Conservation (phyloP, 2,888 invertebrate species). For the Prostheceraeus crozeri region DNA sequence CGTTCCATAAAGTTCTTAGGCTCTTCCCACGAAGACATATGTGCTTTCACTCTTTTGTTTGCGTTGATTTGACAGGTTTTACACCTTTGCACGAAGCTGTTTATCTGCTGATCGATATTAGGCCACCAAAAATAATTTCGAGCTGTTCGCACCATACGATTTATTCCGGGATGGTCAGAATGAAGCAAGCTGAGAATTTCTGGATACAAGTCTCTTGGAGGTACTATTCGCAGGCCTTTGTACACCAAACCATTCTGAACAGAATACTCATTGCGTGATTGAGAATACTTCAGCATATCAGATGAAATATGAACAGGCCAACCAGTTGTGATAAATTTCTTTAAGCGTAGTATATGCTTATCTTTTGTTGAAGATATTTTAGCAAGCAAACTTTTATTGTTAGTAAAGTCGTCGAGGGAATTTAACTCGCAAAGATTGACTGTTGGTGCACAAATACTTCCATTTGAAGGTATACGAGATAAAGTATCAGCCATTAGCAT, state of each 20-base stretch:
- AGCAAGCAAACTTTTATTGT: constrained; percentile 5
- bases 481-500: constrained; percentile 47
- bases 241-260: constrained; percentile 26
- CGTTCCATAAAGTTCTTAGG: too few species aligned
- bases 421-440: constrained; percentile 18
- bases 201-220: too few species aligned
- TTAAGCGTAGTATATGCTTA: background rate
- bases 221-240: too few species aligned
- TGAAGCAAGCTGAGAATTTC: too few species aligned
- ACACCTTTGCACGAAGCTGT: too few species aligned
- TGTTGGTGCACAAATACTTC: background rate
- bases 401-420: constrained; percentile 9
- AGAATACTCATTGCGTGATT: constrained; percentile 11
- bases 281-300: constrained; percentile 17
- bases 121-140: too few species aligned
- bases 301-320: constrained; percentile 18
- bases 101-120: too few species aligned
- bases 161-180: too few species aligned
- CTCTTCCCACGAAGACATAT: too few species aligned
- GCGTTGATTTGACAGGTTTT: too few species aligned
- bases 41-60: too few species aligned
- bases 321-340: constrained; percentile 17
- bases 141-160: too few species aligned
- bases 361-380: constrained; percentile 1
- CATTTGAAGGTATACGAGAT: constrained; percentile 41